phyloP scores from a whole-genome alignment of 2,888 invertebrate species.

The Apotomis turbidana region DNA sequence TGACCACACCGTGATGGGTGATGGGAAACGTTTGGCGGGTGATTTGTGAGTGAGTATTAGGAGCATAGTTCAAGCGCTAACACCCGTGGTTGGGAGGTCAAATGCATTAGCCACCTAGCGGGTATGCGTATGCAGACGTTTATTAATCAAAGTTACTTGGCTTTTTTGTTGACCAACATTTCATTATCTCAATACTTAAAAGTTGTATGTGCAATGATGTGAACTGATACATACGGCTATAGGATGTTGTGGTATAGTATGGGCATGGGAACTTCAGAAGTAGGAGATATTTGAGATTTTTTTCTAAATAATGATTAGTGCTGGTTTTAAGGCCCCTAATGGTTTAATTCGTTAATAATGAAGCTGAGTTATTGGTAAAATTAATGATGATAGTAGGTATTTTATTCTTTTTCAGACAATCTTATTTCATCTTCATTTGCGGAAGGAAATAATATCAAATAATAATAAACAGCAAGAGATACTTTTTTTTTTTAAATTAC shows the following conservation, averaged over 20 bases:
- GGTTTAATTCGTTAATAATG: constrained; percentile 8
- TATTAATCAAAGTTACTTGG: constrained; percentile 70
- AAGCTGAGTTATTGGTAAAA: background rate
- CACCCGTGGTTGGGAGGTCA: constrained; percentile 76
- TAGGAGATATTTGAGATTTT: constrained; percentile 15
- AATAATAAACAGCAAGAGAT: too few relatives aligned
- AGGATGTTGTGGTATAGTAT: background rate
- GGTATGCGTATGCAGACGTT: constrained; percentile 67
- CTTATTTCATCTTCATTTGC: background rate
- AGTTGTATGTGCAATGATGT: background rate
- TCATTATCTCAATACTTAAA: background rate
- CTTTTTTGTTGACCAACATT: constrained; percentile 52
- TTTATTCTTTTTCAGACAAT: background rate
- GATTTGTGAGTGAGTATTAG: constrained; percentile 78
- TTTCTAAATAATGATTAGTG: constrained; percentile 9
- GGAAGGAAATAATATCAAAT: background rate
- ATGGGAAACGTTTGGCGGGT: constrained; percentile 73
- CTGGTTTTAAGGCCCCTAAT: background rate
- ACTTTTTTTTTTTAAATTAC: too few relatives aligned
- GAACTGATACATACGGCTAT: background rate
- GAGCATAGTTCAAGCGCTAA: constrained; percentile 79
- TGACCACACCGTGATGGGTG: constrained; percentile 77
- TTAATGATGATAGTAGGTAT: background rate
- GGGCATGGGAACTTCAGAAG: constrained; percentile 43
- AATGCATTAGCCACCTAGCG: constrained; percentile 82